phyloP scores from a whole-genome alignment of 2,113 vertebrate genomes.

The Hiodon alosoides region DNA sequence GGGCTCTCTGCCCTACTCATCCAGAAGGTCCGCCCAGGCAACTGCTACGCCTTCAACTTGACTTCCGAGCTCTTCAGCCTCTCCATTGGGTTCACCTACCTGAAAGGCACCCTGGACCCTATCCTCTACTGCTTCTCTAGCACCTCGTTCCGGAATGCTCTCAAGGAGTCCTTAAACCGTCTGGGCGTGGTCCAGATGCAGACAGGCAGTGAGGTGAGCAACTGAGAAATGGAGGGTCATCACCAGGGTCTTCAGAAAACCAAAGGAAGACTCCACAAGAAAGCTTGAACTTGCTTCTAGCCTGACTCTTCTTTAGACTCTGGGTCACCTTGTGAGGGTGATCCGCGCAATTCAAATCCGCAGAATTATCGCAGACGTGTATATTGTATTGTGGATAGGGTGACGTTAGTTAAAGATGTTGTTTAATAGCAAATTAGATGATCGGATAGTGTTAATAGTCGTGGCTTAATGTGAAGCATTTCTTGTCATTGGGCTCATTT shows the following conservation, averaged over 20 bases:
- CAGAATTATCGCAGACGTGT: no score
- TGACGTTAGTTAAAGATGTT: no score
- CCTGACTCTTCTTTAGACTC: no score
- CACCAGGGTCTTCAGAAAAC: not conserved
- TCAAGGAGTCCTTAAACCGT: conserved; percentile 37
- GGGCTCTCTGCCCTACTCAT: conserved; percentile 35
- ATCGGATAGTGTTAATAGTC: no score
- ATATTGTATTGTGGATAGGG: no score
- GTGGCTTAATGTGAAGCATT: no score
- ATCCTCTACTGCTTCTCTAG: conserved; percentile 61
- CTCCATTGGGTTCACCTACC: conserved; percentile 58
- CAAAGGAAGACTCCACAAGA: not conserved
- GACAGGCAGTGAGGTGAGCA: conserved; percentile 21
- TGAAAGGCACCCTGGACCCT: conserved; percentile 62
- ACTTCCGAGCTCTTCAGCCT: conserved; percentile 49
- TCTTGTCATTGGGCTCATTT: no score
- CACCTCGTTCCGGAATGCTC: conserved; percentile 51
- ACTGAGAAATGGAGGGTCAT: not conserved
- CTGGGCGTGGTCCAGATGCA: conserved; percentile 19
- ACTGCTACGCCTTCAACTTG: conserved; percentile 45
- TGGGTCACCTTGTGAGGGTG: no score
- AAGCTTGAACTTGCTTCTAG: no score
- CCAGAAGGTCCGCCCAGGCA: not conserved
- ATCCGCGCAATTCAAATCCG: no score
- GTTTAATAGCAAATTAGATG: no score